phyloP scores from a whole-genome alignment of 2,113 vertebrate species.

The Pituophis catenifer region DNA sequence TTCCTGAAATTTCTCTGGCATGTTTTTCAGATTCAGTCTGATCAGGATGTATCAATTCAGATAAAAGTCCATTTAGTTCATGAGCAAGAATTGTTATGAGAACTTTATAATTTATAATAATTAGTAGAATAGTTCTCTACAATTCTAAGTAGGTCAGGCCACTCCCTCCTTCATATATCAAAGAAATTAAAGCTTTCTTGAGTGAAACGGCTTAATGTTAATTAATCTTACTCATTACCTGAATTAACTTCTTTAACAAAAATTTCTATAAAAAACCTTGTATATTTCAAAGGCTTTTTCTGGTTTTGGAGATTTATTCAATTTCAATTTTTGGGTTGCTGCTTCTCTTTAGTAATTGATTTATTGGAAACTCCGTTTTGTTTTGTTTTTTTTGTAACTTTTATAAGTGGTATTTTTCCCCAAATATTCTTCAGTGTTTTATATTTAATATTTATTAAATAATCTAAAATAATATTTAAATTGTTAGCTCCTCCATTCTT shows the following conservation, averaged over 20 bases:
- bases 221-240: background rate
- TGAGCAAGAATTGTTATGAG: background rate
- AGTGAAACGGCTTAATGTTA: background rate
- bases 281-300: background rate
- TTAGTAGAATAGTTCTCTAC: background rate
- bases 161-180: background rate
- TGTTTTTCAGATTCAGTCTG: background rate
- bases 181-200: background rate
- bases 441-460: background rate
- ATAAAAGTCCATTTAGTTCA: background rate
- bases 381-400: background rate
- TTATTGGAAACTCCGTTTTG: background rate
- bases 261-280: background rate
- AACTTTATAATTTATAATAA: background rate
- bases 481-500: background rate
- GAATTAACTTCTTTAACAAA: background rate
- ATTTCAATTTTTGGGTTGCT: background rate
- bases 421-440: background rate
- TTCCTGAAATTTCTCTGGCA: background rate
- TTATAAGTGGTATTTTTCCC: background rate
- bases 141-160: background rate
- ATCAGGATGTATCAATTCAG: background rate
- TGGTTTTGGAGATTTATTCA: background rate
- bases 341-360: background rate
- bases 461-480: background rate